phyloP scores from a whole-genome alignment of 1,140 invertebrate species.

The Lutraria rhynchaena region DNA sequence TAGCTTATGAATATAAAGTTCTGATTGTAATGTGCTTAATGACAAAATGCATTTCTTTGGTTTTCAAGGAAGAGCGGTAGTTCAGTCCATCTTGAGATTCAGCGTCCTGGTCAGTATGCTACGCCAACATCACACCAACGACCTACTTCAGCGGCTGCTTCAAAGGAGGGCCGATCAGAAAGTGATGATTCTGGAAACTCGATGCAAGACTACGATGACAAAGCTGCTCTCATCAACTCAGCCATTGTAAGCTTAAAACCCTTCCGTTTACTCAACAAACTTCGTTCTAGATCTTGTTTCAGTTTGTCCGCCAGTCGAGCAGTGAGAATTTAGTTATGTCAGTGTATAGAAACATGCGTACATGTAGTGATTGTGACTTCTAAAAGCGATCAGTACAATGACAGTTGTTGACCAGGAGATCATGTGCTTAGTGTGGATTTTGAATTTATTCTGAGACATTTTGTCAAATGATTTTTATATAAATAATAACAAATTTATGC shows the following conservation, averaged over 20 bases:
- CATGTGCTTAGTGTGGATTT: too few species aligned
- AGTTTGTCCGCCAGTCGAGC: constrained; percentile 22
- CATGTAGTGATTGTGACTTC: too few species aligned
- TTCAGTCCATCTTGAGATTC: constrained; percentile 49
- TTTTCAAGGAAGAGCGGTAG: constrained; percentile 38
- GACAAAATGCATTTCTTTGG: too few species aligned
- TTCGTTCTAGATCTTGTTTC: constrained; percentile 40
- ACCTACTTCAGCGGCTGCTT: neutral
- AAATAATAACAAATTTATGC: too few species aligned
- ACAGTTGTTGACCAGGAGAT: too few species aligned
- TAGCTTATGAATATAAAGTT: too few species aligned
- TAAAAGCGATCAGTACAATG: too few species aligned
- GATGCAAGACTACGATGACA: constrained; percentile 34
- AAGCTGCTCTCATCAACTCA: constrained; percentile 16
- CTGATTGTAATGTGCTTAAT: too few species aligned
- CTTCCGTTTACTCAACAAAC: constrained; percentile 40
- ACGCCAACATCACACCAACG: constrained; percentile 15
- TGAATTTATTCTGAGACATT: too few species aligned
- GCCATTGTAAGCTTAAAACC: constrained; percentile 56
- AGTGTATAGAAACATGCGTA: too few species aligned
- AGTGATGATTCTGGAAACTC: constrained; percentile 38
- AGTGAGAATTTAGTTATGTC: constrained; percentile 41
- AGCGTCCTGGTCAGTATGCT: constrained; percentile 23
- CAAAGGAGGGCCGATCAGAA: neutral
- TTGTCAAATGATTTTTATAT: too few species aligned